These are phyloP conservation scores for Ferrisia virgata DNA, from an alignment of 2,888 invertebrate genomes.

Conservation along the genomic window DNA sequence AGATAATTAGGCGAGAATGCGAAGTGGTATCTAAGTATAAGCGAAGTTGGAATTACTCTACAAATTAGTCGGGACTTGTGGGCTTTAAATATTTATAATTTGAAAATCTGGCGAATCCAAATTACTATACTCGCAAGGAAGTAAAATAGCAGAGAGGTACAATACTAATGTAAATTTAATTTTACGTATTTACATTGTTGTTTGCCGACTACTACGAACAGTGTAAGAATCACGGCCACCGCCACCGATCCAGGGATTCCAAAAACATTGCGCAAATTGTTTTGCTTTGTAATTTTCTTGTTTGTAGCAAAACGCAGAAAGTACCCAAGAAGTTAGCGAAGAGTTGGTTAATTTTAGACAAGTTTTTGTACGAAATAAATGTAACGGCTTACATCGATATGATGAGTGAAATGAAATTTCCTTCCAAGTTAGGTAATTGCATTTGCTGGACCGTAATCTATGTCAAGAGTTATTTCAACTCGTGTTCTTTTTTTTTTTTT, in stretches of 20 bases:
- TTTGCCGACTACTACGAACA: background rate
- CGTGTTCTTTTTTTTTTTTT: background rate
- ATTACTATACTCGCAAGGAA: background rate
- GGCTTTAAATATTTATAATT: conserved; percentile 8
- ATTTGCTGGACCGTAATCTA: background rate
- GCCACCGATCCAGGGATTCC: background rate
- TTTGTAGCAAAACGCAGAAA: background rate
- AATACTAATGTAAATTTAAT: conserved; percentile 11
- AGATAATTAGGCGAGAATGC: background rate
- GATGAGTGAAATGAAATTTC: conserved; percentile 20
- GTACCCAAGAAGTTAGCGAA: background rate
- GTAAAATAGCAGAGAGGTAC: background rate
- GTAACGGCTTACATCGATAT: conserved; percentile 22
- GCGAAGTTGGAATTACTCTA: background rate
- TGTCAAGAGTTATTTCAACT: background rate
- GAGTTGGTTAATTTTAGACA: background rate
- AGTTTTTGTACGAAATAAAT: conserved; percentile 2
- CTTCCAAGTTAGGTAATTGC: conserved; percentile 2
- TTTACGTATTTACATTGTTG: conserved; percentile 15
- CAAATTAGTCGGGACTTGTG: background rate
- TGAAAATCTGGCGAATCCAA: conserved; percentile 10
- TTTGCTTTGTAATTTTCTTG: background rate
- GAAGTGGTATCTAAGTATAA: background rate
- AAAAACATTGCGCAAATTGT: background rate
- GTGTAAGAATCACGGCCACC: background rate